Conservation (phyloP, 2,888 invertebrate genomes). For the Melitaea athalia region DNA sequence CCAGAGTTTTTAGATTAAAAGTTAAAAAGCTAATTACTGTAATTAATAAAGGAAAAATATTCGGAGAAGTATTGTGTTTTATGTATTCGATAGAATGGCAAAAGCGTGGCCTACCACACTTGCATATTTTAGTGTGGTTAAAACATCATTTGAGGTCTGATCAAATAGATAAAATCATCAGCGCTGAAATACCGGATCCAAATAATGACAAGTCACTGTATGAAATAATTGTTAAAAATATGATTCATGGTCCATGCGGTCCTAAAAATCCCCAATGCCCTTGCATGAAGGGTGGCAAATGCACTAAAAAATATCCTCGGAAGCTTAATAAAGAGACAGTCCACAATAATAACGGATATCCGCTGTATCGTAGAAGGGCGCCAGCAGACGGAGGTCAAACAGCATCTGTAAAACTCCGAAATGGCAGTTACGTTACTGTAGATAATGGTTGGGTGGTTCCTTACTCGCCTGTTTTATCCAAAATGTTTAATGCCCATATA, state of each 20-base stretch:
- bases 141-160: slow-evolving; percentile 34
- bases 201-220: background rate
- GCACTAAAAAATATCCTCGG: background rate
- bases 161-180: slow-evolving; percentile 42
- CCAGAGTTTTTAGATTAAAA: slow-evolving; percentile 10
- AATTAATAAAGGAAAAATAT: slow-evolving; percentile 31
- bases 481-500: slow-evolving; percentile 27
- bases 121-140: slow-evolving; percentile 43
- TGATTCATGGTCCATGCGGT: background rate
- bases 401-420: background rate
- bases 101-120: slow-evolving; percentile 42
- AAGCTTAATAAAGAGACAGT: background rate
- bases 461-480: background rate
- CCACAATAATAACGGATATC: background rate
- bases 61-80: slow-evolving; percentile 27
- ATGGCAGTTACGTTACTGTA: background rate
- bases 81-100: slow-evolving; percentile 43
- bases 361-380: background rate
- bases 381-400: background rate
- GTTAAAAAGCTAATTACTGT: slow-evolving; percentile 30
- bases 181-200: background rate
- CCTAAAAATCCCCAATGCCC: background rate
- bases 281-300: background rate
- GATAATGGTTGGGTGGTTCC: background rate
- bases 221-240: background rate